These are phyloP conservation scores for Bombus waltoni DNA, from an alignment of 1,140 invertebrate genomes.

Conservation along the genomic window DNA sequence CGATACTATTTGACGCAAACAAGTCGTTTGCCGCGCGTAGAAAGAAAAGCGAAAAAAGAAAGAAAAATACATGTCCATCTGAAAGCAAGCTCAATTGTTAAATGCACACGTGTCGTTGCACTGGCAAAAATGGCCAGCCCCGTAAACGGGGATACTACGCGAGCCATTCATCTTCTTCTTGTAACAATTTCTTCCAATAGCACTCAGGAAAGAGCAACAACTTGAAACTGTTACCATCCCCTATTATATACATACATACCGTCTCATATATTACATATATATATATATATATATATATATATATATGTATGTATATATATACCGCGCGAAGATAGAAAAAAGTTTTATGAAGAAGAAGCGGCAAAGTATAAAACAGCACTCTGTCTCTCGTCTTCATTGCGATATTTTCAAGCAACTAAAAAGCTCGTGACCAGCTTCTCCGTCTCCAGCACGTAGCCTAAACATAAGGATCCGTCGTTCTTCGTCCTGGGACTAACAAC, in stretches of 20 bases:
- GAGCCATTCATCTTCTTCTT: conserved; percentile 2
- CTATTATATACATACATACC: not conserved
- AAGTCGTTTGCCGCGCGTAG: too few species aligned
- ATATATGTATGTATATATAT: too few species aligned
- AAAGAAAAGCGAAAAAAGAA: too few species aligned
- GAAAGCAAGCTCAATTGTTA: not conserved
- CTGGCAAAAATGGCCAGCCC: not conserved
- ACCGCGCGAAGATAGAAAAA: too few species aligned
- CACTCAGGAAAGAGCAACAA: conserved; percentile 2
- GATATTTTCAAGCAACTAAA: not conserved
- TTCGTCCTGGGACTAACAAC: not conserved
- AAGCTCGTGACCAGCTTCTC: not conserved
- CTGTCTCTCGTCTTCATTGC: not conserved
- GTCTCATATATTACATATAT: not conserved
- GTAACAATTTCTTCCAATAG: not conserved
- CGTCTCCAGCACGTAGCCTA: not conserved
- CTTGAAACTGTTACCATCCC: not conserved
- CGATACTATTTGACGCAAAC: too few species aligned
- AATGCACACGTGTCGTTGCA: not conserved
- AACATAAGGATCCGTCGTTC: not conserved
- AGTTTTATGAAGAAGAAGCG: too few species aligned
- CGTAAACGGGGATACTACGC: not conserved
- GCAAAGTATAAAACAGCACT: not conserved
- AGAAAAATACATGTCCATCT: not conserved
- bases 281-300: too few species aligned